Evolutionary conservation across 2,113 vertebrate species (phyloP).

Genomic region (Gallinago media): DNA sequence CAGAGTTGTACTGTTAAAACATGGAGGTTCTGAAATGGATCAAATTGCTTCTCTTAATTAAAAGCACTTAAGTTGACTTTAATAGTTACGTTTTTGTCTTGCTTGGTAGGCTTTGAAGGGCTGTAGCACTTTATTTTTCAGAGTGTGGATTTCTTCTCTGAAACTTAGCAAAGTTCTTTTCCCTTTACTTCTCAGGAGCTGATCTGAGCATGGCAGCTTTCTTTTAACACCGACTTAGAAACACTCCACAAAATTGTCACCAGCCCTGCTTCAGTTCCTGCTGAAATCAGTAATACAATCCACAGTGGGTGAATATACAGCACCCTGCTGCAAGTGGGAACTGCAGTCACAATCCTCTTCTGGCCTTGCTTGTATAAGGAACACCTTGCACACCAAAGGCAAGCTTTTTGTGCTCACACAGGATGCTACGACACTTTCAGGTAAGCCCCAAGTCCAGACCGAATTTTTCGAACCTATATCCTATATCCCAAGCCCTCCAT

Average conservation of each 20-base stretch:
- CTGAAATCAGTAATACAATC: background rate
- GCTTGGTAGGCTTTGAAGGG: background rate
- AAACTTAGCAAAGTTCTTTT: background rate
- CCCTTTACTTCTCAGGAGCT: background rate
- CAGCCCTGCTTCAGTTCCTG: background rate
- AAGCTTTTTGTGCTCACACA: background rate
- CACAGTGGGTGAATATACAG: background rate
- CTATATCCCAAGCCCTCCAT: rapidly evolving
- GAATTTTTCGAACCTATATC: background rate
- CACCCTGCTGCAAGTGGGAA: background rate
- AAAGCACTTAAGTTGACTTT: background rate
- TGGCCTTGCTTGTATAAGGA: background rate
- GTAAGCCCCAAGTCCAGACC: rapidly evolving
- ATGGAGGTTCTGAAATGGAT: background rate
- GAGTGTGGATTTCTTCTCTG: background rate
- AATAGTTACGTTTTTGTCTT: background rate
- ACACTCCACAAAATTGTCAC: background rate
- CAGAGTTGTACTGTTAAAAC: background rate
- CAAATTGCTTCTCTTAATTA: background rate
- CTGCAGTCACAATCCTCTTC: background rate
- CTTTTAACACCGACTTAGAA: background rate
- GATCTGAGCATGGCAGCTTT: background rate
- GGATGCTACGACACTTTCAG: background rate
- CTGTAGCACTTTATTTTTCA: background rate
- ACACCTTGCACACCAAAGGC: background rate